Evolutionary conservation across 2,113 vertebrate species (phyloP).

Genomic region (Echinops telfairi): DNA sequence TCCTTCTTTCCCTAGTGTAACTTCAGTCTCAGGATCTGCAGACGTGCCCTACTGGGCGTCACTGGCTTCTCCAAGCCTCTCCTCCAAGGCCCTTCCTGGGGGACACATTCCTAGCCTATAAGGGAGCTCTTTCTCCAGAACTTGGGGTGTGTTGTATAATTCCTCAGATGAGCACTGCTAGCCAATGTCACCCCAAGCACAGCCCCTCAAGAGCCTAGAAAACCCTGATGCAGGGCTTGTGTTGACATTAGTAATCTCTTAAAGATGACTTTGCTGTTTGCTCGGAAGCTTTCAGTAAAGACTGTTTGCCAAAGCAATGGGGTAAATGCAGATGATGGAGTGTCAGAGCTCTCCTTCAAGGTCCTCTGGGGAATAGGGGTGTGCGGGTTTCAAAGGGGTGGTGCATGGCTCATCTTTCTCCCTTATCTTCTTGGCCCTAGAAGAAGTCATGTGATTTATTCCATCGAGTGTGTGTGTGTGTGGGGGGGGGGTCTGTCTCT

Average conservation of each 20-base stretch:
- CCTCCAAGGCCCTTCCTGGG: neutral
- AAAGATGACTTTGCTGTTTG: slow-evolving; percentile 70
- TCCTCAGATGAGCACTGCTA: neutral
- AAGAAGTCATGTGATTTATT: neutral
- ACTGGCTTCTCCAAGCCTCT: neutral
- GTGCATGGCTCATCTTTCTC: neutral
- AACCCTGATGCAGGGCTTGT: slow-evolving; percentile 32
- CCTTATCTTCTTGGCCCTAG: neutral
- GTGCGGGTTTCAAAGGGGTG: neutral
- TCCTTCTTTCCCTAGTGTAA: neutral
- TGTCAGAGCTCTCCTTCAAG: slow-evolving; percentile 6
- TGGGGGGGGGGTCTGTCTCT: too few relatives aligned
- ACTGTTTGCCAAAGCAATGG: slow-evolving; percentile 47
- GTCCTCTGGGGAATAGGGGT: neutral
- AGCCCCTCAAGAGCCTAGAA: slow-evolving; percentile 17
- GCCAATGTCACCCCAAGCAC: neutral
- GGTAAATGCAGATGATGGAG: slow-evolving; percentile 57
- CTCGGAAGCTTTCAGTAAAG: slow-evolving; percentile 67
- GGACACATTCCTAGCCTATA: neutral
- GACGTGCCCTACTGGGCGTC: neutral
- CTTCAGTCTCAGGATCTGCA: neutral
- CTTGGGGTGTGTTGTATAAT: neutral
- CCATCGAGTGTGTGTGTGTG: too few relatives aligned
- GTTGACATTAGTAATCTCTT: slow-evolving; percentile 69
- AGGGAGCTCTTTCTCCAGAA: neutral